Evolutionary conservation across 2,797 vertebrate genomes (phyloP).

Genomic region (Psittacula derbiana): DNA sequence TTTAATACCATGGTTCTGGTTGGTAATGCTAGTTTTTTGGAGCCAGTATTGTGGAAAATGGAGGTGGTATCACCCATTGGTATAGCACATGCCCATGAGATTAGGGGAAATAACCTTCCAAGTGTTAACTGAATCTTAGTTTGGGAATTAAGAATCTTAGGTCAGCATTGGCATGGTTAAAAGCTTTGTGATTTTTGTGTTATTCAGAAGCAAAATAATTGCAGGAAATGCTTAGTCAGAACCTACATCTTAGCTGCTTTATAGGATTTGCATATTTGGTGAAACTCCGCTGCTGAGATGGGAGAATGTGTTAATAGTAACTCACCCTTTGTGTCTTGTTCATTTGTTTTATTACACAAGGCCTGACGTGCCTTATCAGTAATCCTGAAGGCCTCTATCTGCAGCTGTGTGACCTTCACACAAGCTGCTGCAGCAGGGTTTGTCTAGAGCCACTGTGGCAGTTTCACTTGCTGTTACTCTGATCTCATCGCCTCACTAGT

Average conservation of each 20-base stretch:
- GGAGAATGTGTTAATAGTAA: background rate
- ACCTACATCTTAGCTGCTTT: background rate
- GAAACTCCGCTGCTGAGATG: background rate
- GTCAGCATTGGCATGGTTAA: background rate
- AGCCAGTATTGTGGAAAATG: background rate
- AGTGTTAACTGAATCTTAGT: background rate
- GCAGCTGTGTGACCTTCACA: background rate
- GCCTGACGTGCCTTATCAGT: background rate
- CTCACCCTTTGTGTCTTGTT: background rate
- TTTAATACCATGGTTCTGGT: background rate
- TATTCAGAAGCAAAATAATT: constrained; percentile 6
- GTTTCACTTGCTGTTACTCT: background rate
- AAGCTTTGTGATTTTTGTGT: background rate
- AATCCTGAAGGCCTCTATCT: background rate
- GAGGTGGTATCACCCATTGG: background rate
- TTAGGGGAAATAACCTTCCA: background rate
- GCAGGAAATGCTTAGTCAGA: background rate
- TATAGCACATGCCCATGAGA: background rate
- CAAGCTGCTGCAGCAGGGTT: background rate
- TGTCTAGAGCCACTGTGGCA: background rate
- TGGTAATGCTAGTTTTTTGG: background rate
- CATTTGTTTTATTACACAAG: background rate
- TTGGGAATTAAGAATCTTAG: background rate
- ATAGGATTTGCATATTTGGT: background rate
- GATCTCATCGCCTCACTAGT: background rate